Percentiles rank a stretch among this genome's conserved stretches.
These are phyloP conservation scores for Podarcis siculus DNA, from an alignment of 2,797 vertebrate genomes.

Conservation along the genomic window DNA sequence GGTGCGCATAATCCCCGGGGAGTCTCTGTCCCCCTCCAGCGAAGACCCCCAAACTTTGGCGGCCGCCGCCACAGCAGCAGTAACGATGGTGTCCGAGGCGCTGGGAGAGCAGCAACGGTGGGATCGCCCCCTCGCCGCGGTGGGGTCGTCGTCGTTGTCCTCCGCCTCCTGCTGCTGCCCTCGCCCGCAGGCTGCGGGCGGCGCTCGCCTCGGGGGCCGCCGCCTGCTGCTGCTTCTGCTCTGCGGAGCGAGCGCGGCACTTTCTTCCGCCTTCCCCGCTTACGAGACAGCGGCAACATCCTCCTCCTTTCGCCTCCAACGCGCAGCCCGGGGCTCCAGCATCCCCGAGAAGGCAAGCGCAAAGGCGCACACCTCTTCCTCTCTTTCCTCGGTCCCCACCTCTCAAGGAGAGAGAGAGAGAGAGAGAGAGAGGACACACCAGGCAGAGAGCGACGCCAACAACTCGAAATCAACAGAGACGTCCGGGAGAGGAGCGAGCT, in stretches of 20 bases:
- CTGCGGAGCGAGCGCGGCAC: constrained; percentile 52
- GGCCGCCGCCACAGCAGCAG: constrained; percentile 21
- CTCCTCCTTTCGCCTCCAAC: constrained; percentile 70
- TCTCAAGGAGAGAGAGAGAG: constrained; percentile 13
- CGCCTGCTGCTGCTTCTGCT: not conserved
- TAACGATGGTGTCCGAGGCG: no score
- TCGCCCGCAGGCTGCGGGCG: constrained; percentile 39
- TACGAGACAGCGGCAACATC: constrained; percentile 71
- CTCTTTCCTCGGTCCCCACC: constrained; percentile 54
- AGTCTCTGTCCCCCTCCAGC: constrained; percentile 41
- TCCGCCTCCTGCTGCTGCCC: not conserved
- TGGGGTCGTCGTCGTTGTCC: not conserved
- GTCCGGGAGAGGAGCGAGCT: not conserved
- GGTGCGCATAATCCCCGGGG: constrained; percentile 57
- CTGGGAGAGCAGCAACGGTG: not conserved
- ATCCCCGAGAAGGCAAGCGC: constrained; percentile 65
- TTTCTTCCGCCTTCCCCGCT: constrained; percentile 69
- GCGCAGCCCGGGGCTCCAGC: constrained; percentile 72
- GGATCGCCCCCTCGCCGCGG: constrained; percentile 36
- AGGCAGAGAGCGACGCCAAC: not conserved
- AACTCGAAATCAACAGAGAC: constrained; percentile 5
- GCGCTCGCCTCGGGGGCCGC: constrained; percentile 36
- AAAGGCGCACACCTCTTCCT: constrained; percentile 28
- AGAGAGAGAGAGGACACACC: not conserved
- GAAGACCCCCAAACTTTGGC: constrained; percentile 67